phyloP scores from a whole-genome alignment of 2,888 invertebrate species.

The Coleophora deauratella region DNA sequence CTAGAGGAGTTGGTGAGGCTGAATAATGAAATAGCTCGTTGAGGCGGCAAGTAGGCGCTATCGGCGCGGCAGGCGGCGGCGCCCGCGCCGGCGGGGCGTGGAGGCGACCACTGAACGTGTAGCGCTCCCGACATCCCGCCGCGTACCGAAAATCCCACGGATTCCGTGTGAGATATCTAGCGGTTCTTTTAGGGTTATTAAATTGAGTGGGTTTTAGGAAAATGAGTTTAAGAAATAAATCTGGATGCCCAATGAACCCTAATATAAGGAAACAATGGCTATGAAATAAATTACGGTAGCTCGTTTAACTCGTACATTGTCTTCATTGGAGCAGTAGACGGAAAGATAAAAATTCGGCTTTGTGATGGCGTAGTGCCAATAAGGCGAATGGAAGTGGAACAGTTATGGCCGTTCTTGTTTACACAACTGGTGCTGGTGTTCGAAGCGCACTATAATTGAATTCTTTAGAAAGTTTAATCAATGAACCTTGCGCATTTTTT shows the following conservation, averaged over 20 bases:
- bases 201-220: constrained; percentile 68
- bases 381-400: constrained; percentile 47
- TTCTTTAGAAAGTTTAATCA: constrained; percentile 6
- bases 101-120: constrained; percentile 36
- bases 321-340: constrained; percentile 41
- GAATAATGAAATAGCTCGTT: constrained; percentile 70
- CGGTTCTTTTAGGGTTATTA: constrained; percentile 67
- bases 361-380: constrained; percentile 50
- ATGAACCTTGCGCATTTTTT: constrained; percentile 1
- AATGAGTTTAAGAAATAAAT: constrained; percentile 60
- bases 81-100: constrained; percentile 5
- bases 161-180: constrained; percentile 64
- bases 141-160: constrained; percentile 57
- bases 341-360: constrained; percentile 36
- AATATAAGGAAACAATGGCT: constrained; percentile 50
- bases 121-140: constrained; percentile 33
- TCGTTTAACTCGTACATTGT: constrained; percentile 52
- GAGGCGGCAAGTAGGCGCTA: constrained; percentile 46
- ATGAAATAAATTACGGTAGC: constrained; percentile 55
- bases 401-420: constrained; percentile 40
- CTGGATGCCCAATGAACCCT: constrained; percentile 39
- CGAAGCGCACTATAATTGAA: constrained; percentile 13
- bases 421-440: constrained; percentile 23
- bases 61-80: constrained; percentile 30
- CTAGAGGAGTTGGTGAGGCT: constrained; percentile 45